These are phyloP conservation scores for Oryzias curvinotus DNA, from an alignment of 2,113 vertebrate genomes.

Conservation along the genomic window DNA sequence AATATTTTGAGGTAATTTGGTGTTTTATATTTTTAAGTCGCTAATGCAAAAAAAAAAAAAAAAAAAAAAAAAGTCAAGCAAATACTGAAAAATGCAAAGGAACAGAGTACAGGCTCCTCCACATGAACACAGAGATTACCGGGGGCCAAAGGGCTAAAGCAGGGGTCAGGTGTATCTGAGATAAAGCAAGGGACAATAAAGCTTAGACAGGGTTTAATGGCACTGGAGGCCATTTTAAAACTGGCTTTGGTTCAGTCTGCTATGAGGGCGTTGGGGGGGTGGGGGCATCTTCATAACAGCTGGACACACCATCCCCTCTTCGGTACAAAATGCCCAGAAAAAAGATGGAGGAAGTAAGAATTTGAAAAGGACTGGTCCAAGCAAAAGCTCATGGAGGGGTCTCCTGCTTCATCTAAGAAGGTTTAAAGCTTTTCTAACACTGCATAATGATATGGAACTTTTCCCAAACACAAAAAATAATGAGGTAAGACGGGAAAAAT, in stretches of 20 bases:
- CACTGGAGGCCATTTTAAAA: constrained; percentile 62
- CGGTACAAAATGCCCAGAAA: constrained; percentile 18
- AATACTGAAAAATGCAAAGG: constrained; percentile 57
- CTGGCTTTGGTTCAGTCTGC: constrained; percentile 76
- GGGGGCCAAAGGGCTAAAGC: constrained; percentile 32
- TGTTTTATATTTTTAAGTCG: constrained; percentile 33
- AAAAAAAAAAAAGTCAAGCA: constrained; percentile 37
- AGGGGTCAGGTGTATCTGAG: constrained; percentile 37
- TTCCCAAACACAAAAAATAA: constrained; percentile 34
- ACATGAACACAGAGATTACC: constrained; percentile 21
- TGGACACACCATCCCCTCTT: constrained; percentile 56
- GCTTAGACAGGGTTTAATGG: constrained; percentile 58
- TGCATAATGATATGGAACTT: constrained; percentile 65
- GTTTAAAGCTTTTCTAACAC: constrained; percentile 78
- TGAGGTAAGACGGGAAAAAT: constrained; percentile 59
- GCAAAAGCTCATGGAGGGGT: constrained; percentile 22
- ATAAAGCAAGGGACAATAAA: constrained; percentile 63
- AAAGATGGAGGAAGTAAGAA: constrained; percentile 22
- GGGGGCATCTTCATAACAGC: constrained; percentile 42
- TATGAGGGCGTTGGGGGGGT: constrained; percentile 25
- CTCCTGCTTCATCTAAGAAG: constrained; percentile 52
- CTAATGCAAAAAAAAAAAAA: constrained; percentile 22
- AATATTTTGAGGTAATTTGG: constrained; percentile 71
- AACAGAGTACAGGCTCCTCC: constrained; percentile 16
- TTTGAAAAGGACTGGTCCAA: constrained; percentile 9